Percentiles rank a stretch among this genome's conserved stretches.
Evolutionary conservation across 2,888 invertebrate genomes (phyloP).

Genomic region (Amitus sp.): DNA sequence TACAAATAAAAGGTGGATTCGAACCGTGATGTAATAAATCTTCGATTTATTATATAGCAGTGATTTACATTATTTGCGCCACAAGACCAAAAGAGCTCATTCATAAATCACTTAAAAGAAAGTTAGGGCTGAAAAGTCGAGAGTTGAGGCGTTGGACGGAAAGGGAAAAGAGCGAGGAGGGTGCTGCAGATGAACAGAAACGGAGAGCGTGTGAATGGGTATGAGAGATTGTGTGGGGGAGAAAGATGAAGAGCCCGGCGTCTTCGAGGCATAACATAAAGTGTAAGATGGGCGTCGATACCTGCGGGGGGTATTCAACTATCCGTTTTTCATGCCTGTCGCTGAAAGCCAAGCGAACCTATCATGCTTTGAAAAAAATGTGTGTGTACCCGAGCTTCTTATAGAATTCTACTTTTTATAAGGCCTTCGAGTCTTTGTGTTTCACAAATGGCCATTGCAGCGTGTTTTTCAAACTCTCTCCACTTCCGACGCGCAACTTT

Average conservation of each 20-base stretch:
- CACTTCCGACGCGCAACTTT: no score
- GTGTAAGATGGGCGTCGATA: constrained; percentile 39
- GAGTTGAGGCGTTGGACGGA: neutral
- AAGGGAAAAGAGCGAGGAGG: constrained; percentile 11
- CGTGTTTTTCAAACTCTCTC: no score
- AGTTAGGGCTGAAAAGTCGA: neutral
- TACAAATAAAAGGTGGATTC: constrained; percentile 8
- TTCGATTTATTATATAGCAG: constrained; percentile 37
- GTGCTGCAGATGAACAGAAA: constrained; percentile 23
- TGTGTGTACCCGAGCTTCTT: constrained; percentile 9
- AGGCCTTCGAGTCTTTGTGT: constrained; percentile 29
- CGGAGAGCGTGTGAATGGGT: constrained; percentile 36
- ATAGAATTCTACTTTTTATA: constrained; percentile 20
- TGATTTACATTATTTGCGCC: constrained; percentile 46
- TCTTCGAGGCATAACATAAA: constrained; percentile 54
- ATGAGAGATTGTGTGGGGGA: constrained; percentile 19
- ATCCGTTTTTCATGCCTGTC: constrained; percentile 27
- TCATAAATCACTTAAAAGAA: constrained; percentile 33
- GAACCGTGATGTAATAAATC: constrained; percentile 49
- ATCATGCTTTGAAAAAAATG: constrained; percentile 16
- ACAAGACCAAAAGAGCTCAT: constrained; percentile 34
- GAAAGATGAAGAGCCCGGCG: constrained; percentile 35
- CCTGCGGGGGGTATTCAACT: constrained; percentile 17
- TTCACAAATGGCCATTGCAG: no score
- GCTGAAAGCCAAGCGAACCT: constrained; percentile 24